Evolutionary conservation across 2,888 invertebrate genomes (phyloP).

Genomic region (Eupithecia subumbrata): DNA sequence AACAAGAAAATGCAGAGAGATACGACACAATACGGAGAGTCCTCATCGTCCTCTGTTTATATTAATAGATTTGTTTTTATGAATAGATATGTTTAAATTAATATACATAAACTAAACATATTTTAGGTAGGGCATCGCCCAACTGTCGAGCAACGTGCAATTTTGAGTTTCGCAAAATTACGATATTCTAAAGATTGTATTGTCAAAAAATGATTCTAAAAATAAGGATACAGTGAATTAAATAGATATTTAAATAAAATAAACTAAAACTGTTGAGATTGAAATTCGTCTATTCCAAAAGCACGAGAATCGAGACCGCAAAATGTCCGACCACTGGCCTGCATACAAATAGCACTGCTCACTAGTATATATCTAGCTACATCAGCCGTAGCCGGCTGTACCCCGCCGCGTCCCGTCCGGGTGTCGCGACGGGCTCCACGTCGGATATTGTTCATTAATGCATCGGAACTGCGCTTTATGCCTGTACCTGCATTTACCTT

Average conservation of each 20-base stretch:
- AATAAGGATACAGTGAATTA: no score
- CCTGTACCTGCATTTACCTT: constrained; percentile 20
- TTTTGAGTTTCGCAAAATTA: neutral
- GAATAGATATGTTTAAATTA: no score
- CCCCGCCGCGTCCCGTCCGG: constrained; percentile 3
- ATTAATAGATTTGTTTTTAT: no score
- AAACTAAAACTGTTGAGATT: neutral
- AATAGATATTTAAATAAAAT: neutral
- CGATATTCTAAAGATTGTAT: no score
- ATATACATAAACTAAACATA: no score
- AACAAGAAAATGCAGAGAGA: no score
- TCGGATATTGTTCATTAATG: constrained; percentile 38
- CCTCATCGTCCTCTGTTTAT: no score
- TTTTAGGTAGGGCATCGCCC: no score
- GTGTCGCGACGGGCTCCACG: neutral
- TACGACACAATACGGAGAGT: no score
- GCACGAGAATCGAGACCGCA: neutral
- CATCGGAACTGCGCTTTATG: constrained; percentile 30
- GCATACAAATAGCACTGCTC: neutral
- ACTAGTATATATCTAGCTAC: neutral
- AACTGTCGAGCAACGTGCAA: neutral
- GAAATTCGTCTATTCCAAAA: neutral
- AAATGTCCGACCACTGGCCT: neutral
- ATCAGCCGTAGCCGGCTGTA: neutral
- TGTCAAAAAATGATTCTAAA: no score